These are phyloP conservation scores for Aleiodes leptofemur DNA, from an alignment of 2,888 invertebrate species.

Conservation along the genomic window DNA sequence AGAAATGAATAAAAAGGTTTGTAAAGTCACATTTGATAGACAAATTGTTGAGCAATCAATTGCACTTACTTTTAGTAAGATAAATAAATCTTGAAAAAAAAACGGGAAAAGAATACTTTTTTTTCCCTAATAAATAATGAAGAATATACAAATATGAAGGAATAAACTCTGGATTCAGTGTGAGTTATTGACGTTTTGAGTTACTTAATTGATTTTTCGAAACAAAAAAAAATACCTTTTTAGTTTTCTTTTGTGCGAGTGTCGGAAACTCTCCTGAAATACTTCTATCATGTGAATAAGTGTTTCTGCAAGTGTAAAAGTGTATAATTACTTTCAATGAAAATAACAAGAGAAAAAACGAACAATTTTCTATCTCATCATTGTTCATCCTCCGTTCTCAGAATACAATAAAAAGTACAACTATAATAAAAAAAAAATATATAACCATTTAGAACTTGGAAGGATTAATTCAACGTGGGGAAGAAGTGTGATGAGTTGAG, in stretches of 20 bases:
- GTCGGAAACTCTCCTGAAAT: conserved; percentile 1
- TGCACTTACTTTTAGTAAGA: conserved; percentile 16
- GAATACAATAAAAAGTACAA: conserved; percentile 28
- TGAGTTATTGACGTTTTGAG: conserved; percentile 1
- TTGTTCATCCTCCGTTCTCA: conserved; percentile 14
- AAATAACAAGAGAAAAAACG: conserved; percentile 13
- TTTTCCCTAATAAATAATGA: conserved; percentile 1
- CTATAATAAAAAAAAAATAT: not conserved
- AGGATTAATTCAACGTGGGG: conserved; percentile 7
- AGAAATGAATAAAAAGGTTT: too few relatives aligned
- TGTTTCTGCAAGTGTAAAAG: conserved; percentile 37
- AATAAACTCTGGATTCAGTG: conserved; percentile 11
- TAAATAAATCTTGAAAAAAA: not conserved
- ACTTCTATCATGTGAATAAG: conserved; percentile 21
- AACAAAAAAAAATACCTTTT: not conserved
- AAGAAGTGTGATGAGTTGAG: conserved; percentile 52
- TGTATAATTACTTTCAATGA: conserved; percentile 27
- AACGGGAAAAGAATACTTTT: not conserved
- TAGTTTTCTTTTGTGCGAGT: conserved; percentile 5
- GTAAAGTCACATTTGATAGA: conserved; percentile 6
- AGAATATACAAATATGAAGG: not conserved
- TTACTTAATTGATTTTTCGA: conserved; percentile 19
- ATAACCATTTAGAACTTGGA: conserved; percentile 8
- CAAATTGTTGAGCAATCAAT: conserved; percentile 17
- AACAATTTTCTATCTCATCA: conserved; percentile 18